Evolutionary conservation across 2,113 vertebrate genomes (phyloP).

Genomic region (Plotosus lineatus): DNA sequence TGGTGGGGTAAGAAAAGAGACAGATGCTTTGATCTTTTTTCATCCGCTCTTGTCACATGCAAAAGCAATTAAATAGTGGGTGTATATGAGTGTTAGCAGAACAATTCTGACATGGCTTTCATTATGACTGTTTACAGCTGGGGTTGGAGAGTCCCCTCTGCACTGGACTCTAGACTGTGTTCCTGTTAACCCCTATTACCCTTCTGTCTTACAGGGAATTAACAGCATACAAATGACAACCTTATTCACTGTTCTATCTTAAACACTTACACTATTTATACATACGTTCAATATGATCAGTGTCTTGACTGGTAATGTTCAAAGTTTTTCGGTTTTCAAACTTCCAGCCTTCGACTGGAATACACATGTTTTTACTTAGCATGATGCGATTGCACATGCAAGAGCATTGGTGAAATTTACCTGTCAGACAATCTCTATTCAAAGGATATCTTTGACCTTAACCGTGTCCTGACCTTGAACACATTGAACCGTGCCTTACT

Average conservation of each 20-base stretch:
- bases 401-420: neutral
- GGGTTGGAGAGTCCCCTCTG: conserved; percentile 30
- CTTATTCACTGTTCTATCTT: neutral
- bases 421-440: neutral
- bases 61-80: conserved; percentile 54
- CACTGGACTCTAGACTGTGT: conserved; percentile 59
- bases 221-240: conserved; percentile 64
- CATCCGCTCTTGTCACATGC: conserved; percentile 47
- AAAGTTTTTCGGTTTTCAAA: neutral
- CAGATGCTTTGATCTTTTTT: conserved; percentile 54
- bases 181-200: conserved; percentile 71
- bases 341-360: neutral
- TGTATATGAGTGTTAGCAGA: conserved; percentile 46
- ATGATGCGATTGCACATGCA: neutral
- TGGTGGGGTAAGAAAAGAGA: neutral
- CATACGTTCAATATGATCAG: neutral
- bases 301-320: neutral
- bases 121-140: conserved; percentile 55
- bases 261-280: neutral
- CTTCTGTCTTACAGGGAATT: conserved; percentile 60
- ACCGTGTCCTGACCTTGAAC: too few relatives aligned
- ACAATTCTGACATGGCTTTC: conserved; percentile 51
- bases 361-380: neutral
- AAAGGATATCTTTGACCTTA: too few relatives aligned
- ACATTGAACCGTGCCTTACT: too few relatives aligned